phyloP scores from a whole-genome alignment of 1,140 invertebrate genomes.

The Aphis craccivora region DNA sequence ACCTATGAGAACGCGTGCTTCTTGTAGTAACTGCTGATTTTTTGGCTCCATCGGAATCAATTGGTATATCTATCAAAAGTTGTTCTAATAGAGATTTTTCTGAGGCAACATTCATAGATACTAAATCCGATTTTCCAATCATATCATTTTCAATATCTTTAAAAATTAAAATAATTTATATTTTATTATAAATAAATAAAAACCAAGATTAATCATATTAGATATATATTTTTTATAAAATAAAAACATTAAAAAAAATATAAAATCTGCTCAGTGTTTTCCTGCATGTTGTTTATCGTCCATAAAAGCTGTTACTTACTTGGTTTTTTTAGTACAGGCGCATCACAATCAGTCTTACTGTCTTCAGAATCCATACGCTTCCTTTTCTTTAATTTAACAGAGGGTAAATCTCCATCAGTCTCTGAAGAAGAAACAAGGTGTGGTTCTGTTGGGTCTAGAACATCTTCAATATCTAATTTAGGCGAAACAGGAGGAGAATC shows the following conservation, averaged over 20 bases:
- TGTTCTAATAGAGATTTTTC: constrained; percentile 74
- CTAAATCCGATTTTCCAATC: constrained; percentile 40
- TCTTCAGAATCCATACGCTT: constrained; percentile 59
- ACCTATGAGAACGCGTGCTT: constrained; percentile 62
- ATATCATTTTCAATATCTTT: constrained; percentile 55
- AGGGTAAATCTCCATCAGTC: constrained; percentile 47
- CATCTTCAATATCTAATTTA: constrained; percentile 64
- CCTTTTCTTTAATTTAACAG: constrained; percentile 45
- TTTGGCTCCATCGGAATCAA: constrained; percentile 64
- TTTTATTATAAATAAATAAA: constrained; percentile 36
- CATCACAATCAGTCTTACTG: constrained; percentile 63
- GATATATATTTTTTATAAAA: not conserved
- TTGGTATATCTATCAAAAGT: constrained; percentile 79
- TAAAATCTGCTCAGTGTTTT: not conserved
- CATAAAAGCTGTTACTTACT: constrained; percentile 6
- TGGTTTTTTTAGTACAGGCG: constrained; percentile 60
- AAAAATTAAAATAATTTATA: constrained; percentile 35
- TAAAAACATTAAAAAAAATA: not conserved
- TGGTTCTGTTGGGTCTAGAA: constrained; percentile 64
- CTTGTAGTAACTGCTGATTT: constrained; percentile 61
- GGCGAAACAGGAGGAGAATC: constrained; percentile 66
- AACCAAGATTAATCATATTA: not conserved
- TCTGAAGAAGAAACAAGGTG: constrained; percentile 29
- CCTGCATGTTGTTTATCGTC: not conserved
- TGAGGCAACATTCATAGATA: constrained; percentile 34